A percentile compares a stretch with the other conserved stretches of the same genome.
These are phyloP conservation scores for Pionites leucogaster DNA, from an alignment of 2,113 vertebrate species.

Conservation along the genomic window DNA sequence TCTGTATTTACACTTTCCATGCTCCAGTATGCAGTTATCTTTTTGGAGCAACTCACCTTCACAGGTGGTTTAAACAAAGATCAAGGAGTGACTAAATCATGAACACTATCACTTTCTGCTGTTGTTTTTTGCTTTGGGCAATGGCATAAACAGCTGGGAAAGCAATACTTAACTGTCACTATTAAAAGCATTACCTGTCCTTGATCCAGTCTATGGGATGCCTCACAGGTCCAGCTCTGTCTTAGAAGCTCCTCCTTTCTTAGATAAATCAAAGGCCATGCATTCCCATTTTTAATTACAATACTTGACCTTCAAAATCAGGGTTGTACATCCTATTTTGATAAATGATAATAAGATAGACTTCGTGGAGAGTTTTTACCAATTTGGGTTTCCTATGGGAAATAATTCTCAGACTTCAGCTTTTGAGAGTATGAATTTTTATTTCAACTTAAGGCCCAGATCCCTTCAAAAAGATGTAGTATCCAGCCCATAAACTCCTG, in stretches of 20 bases:
- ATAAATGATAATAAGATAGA: background rate
- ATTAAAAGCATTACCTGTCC: background rate
- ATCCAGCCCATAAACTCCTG: background rate
- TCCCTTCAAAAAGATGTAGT: background rate
- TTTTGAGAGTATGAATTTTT: background rate
- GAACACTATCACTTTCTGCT: background rate
- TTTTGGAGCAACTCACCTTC: background rate
- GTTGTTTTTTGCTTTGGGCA: background rate
- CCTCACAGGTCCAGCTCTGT: background rate
- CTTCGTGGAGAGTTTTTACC: background rate
- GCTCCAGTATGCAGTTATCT: background rate
- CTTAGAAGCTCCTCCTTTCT: background rate
- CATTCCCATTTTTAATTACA: background rate
- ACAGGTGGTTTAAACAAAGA: background rate
- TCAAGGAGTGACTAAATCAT: accelerated
- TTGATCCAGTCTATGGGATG: background rate
- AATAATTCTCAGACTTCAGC: background rate
- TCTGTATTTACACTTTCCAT: background rate
- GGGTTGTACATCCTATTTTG: background rate
- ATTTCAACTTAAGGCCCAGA: background rate
- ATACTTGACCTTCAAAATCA: background rate
- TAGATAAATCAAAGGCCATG: background rate
- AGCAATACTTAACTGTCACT: background rate
- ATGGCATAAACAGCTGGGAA: background rate
- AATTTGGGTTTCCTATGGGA: background rate